phyloP scores from a whole-genome alignment of 2,888 invertebrate species.

The Melolontha melolontha region DNA sequence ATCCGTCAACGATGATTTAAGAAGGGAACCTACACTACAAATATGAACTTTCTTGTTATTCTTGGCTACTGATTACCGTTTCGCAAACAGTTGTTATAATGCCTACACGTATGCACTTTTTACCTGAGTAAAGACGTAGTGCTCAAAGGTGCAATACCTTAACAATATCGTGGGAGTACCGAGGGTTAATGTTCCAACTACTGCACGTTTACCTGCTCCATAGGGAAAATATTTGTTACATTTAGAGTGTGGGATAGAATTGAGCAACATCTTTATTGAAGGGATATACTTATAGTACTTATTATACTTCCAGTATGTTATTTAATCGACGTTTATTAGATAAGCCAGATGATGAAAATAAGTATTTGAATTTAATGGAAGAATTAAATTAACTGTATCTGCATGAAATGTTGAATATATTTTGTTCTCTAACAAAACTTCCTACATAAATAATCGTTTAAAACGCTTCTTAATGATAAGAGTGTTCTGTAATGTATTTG shows the following conservation, averaged over 20 bases:
- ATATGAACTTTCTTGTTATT: background rate
- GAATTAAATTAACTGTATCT: too few species aligned
- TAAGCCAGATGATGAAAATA: too few species aligned
- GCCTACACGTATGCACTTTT: conserved; percentile 5
- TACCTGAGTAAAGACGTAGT: conserved; percentile 16
- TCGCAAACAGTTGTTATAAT: conserved; percentile 7
- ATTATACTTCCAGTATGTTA: too few species aligned
- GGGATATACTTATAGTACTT: too few species aligned
- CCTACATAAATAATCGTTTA: too few species aligned
- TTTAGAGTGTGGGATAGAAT: conserved; percentile 13
- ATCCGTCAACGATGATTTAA: too few species aligned
- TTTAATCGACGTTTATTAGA: too few species aligned
- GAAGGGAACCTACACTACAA: background rate
- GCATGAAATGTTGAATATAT: too few species aligned
- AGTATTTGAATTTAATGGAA: too few species aligned
- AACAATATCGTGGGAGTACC: conserved; percentile 35
- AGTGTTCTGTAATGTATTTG: too few species aligned
- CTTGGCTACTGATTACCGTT: conserved; percentile 23
- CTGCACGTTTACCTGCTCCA: conserved; percentile 2
- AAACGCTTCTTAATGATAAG: too few species aligned
- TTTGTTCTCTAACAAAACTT: too few species aligned
- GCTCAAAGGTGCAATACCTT: conserved; percentile 33
- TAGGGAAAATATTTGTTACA: conserved; percentile 24
- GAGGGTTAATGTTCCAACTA: conserved; percentile 21
- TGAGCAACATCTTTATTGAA: conserved; percentile 9